Base-by-base conservation (phyloP, 2,113 vertebrate species). In the Psittacus erithacus region DNA sequence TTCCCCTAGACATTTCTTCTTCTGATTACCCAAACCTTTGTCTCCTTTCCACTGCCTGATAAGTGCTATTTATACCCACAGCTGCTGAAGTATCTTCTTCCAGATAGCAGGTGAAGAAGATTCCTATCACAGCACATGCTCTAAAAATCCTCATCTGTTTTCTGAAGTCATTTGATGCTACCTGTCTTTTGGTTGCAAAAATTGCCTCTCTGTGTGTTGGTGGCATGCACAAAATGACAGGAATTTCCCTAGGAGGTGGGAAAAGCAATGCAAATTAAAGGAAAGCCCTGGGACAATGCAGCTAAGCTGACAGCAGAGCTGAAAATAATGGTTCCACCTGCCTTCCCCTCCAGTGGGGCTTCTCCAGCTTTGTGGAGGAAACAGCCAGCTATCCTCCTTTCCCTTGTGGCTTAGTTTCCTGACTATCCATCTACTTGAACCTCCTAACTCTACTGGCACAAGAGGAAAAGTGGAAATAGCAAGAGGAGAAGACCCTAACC, bases 11-110 rank as follows among this genome's bases (percentile, higher is more conserved):
- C 29, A 47, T 75, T 86, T 76, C 63, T 91, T 90, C 82, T 81
- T 91, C 52, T 79, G 60, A 94, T 93, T 92, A 86, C 24, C 55
- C 78, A 93, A 92, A 82, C 73, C 90, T 94, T 97, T 92, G 87
- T 94, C 96, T 95, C 62, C 29, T 53, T 68, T 83, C 63, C 22
- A 23, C 59, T 90, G 86, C 41, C 87, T 92, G 70, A n/a, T 91
- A 96, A 87, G 38, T 76, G 84, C 86, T 95, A 95, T 93, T 92
- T 94, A 93, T 93, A 90, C 33, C 71, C 74, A 76, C 93, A 95
- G 90, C 84, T 96, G 94, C 86, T 93, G 68, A 95, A 75, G 82
- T 92, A 92, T 83, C 76, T 84, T 76, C 62, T 95, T 94, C 65
- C 84, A 33, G 2, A 90, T 8, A 92, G 88, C 93, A 96, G 92